Base-by-base conservation (phyloP, 1,140 invertebrate species). In the Druon quercuslanigerum region DNA sequence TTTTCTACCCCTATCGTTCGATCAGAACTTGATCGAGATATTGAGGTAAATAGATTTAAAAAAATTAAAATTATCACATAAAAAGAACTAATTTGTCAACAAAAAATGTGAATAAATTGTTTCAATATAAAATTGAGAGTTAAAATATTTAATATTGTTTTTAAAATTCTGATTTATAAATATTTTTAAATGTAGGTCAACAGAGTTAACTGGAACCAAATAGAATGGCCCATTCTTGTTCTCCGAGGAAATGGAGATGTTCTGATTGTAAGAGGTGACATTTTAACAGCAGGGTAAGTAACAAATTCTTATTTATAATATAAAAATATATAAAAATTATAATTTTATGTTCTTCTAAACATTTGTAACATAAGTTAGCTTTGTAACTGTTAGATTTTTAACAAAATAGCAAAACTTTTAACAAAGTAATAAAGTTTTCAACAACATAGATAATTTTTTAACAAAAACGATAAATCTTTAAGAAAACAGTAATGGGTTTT, bases 241-340 rank as follows among this genome's bases (percentile, higher is more conserved):
- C 91, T 98, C n/a, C 92, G 94, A 66, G 96, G 96, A 11, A 96
- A 96, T 89, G 96, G 96, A 12, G 95, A 96, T 82, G 93, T 98
- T 0, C 94, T 94, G 84, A 92, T 94, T 78, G 91, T 95, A 80
- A 89, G 90, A 46, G 93, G 93, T 14, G 92, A 93, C n/a, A 83
- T 94, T 25, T 91, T 93, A 16, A 88, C 89, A 14, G 92, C 92
- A 14, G 92, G 90, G 93, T 94, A 87, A 80, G 86, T 75, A 50
- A 66, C 9, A 33, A 70, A 33, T 9, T 70, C 46, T 57, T 50
- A 14, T 14, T 72, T 12, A 2, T 51, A 11, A 0, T 46, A 3
- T 0, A 40, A 40, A 40, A 5, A 5, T 40, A 9, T 2, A 40
- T 40, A 40, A 5, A 7, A 40, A 72, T 50, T 16, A 5, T 66